Base-by-base conservation (phyloP, 2,888 invertebrate genomes). In the Epistrophe grossulariae region DNA sequence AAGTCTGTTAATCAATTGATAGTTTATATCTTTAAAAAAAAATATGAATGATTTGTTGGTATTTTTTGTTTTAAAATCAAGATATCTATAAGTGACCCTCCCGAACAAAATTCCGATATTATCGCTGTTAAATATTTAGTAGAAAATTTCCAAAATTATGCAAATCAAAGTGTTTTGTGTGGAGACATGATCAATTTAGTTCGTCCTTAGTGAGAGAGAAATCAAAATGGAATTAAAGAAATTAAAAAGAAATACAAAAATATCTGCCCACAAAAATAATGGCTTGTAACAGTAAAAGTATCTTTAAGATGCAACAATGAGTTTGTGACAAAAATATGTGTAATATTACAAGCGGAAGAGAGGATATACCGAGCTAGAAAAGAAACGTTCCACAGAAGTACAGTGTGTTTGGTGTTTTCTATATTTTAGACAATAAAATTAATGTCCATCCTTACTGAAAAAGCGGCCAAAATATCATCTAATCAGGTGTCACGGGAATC, bases 401-500 rank as follows among this genome's bases (percentile, higher is more conserved):
- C 13, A 35, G 40, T 64, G 43, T 11, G 13, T 43, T 48, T 55
- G 38, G 3, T 64, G 43, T 38, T 31, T 2, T 24, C 24, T 15
- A 4, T 40, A 31, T 17, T 31, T 10, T n/a, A 50, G 40, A 70
- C 11, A 9, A 13, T 11, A 73, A 52, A 73, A 78, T 77, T 57
- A 73, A 83, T 83, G 83, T 76, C 79, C 72, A 76, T 76, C 48
- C 66, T 74, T 19, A 66, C 72, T 40, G 79, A 79, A 68, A 84
- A 88, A 76, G 31, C 87, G 74, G 84, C 88, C 89, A 90, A 90
- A 89, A 90, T 90, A 89, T 89, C 90, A 89, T 90, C 90, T 84
- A 89, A 88, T 70, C 89, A 90, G 88, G 89, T 90, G 88, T 89
- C 89, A 82, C 89, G 89, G 88, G 90, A 88, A 90, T 90, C 91